Conservation (phyloP, 1,140 invertebrate genomes). For the Zaprionus davidi region DNA sequence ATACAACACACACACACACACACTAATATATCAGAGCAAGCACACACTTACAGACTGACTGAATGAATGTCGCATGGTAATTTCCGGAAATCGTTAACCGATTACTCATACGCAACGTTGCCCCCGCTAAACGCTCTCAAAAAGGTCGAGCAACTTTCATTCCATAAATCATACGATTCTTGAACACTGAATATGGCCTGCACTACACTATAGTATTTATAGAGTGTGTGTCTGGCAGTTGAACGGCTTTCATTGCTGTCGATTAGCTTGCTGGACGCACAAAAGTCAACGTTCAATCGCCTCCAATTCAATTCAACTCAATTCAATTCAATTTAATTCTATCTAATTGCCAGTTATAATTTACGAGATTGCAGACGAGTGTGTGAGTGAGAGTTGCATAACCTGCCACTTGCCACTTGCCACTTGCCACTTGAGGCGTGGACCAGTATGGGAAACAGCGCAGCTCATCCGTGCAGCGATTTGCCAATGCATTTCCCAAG, state of each 20-base stretch:
- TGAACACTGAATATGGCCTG: constrained; percentile 40
- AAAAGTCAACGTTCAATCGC: constrained; percentile 42
- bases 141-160: constrained; percentile 63
- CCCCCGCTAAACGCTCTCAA: constrained; percentile 5
- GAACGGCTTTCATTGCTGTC: constrained; percentile 17
- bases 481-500: constrained; percentile 21
- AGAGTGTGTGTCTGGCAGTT: constrained; percentile 1
- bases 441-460: constrained; percentile 25
- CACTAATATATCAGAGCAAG: not conserved
- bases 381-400: constrained; percentile 29
- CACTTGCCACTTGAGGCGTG: constrained; percentile 19
- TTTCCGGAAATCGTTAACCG: constrained; percentile 60
- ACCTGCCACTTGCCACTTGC: constrained; percentile 26
- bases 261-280: constrained; percentile 54
- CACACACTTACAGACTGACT: constrained; percentile 17
- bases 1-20: not conserved
- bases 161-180: constrained; percentile 52
- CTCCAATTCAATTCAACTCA: constrained; percentile 25
- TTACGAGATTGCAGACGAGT: constrained; percentile 2
- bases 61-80: constrained; percentile 60
- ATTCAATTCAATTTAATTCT: constrained; percentile 16
- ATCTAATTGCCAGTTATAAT: constrained; percentile 35
- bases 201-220: no score
- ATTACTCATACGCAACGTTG: constrained; percentile 45
- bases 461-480: not conserved